These are phyloP conservation scores for Apis dorsata DNA, from an alignment of 1,140 invertebrate genomes.

Conservation along the genomic window DNA sequence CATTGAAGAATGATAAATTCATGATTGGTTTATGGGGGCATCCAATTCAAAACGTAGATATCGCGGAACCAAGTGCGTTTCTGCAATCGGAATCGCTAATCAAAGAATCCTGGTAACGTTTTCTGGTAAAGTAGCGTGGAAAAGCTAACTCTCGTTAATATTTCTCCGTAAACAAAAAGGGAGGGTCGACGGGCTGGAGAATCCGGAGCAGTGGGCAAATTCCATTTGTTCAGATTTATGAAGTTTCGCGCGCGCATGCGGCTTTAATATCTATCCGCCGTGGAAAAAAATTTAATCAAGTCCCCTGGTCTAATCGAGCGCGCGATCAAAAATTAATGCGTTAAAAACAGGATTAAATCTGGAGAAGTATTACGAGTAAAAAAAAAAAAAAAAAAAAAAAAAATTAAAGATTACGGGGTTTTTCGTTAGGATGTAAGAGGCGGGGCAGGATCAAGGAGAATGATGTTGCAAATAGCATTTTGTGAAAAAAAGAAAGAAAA, in stretches of 20 bases:
- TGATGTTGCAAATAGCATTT: not conserved
- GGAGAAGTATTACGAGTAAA: not conserved
- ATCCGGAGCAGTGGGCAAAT: not conserved
- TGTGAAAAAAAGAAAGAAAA: not conserved
- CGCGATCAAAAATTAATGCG: conserved; percentile 25
- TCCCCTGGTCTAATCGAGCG: conserved; percentile 16
- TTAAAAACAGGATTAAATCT: conserved; percentile 7
- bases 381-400: too few relatives aligned
- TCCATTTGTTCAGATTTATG: conserved; percentile 38
- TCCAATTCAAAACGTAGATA: conserved; percentile 33
- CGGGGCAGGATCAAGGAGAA: not conserved
- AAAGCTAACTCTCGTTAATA: conserved; percentile 39
- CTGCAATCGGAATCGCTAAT: conserved; percentile 54
- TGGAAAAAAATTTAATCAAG: conserved; percentile 40
- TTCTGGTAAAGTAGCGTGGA: not conserved
- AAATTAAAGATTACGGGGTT: not conserved
- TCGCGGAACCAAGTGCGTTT: not conserved
- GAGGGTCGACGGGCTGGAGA: not conserved
- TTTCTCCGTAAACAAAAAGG: conserved; percentile 35
- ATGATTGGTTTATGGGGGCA: conserved; percentile 29
- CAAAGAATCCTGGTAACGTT: conserved; percentile 38
- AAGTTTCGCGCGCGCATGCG: not conserved
- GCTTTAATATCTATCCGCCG: conserved; percentile 17
- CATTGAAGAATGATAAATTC: conserved; percentile 48
- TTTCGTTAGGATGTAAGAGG: not conserved